Percentiles rank a stretch among this genome's conserved stretches.
These are phyloP conservation scores for Crambe crambe DNA, from an alignment of 37 sponge, comb jelly and placozoan species.

Conservation along the genomic window DNA sequence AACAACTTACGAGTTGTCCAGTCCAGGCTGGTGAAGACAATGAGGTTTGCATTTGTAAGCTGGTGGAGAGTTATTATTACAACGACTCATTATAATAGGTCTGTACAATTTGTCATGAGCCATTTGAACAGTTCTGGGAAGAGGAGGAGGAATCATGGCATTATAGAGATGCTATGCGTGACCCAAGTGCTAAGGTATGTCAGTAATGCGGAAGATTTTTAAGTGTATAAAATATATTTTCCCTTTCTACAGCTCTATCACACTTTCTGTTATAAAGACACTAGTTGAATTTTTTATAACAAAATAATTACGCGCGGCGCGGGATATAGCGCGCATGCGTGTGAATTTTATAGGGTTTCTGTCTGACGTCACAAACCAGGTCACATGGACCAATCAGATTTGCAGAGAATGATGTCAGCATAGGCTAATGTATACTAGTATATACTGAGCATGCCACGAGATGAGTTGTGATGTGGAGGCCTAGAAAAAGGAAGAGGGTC, in stretches of 20 bases:
- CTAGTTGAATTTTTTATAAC: slow-evolving; percentile 52
- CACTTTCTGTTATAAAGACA: slow-evolving; percentile 69
- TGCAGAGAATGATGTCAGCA: too few relatives aligned
- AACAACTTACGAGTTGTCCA: slow-evolving; percentile 39
- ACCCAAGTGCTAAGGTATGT: slow-evolving; percentile 15
- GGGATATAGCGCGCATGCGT: too few relatives aligned
- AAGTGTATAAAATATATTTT: background rate
- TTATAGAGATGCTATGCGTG: slow-evolving; percentile 81
- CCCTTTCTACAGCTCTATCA: slow-evolving; percentile 63
- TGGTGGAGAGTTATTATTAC: background rate
- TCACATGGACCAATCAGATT: too few relatives aligned
- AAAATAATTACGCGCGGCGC: too few relatives aligned
- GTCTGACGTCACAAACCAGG: too few relatives aligned
- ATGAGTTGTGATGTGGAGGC: too few relatives aligned
- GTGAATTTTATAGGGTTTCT: too few relatives aligned
- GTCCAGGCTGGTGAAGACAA: slow-evolving; percentile 52
- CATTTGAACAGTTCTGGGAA: slow-evolving; percentile 86
- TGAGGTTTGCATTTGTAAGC: slow-evolving; percentile 53
- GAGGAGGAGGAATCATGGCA: slow-evolving; percentile 91
- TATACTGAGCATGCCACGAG: too few relatives aligned
- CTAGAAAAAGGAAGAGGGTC: too few relatives aligned
- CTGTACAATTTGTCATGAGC: slow-evolving; percentile 74
- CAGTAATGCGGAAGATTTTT: background rate
- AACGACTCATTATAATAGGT: slow-evolving; percentile 35
- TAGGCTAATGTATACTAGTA: too few relatives aligned